Base-by-base conservation (phyloP, 2,888 invertebrate genomes). In the Diaprepes abbreviatus region DNA sequence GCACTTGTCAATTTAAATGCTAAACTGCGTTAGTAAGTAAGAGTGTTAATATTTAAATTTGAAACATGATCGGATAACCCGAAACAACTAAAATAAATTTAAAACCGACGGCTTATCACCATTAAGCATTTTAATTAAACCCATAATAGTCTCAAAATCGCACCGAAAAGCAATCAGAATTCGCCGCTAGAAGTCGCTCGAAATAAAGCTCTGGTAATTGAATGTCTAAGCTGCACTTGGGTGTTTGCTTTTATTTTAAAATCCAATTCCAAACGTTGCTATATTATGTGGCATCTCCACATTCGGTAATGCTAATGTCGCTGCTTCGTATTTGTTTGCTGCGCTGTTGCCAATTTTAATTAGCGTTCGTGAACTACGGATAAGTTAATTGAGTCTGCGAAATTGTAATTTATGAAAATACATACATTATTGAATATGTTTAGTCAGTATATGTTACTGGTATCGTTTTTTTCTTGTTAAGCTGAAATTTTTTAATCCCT, bases 201-300 rank as follows among this genome's bases (percentile, higher is more conserved):
- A 59, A 59, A 50, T 50, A 50, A 59, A 59, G 59, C 59, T 45
- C 31, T 33, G 59, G 43, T 59, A 59, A 59, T 59, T 59, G 59
- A 59, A 59, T 59, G 59, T 59, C 59, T 59, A 59, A 59, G 59
- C 59, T 43, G 59, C 59, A 43, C 59, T 45, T 58, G 43, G 16
- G 43, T 58, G 24, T 58, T 59, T 59, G 59, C 45, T 43, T 45
- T 59, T 59, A 59, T 59, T 59, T 59, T n/a, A 31, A 40, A 59
- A 43, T 59, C 59, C 33, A 45, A 45, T 59, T 33, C 45, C 43
- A 43, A 43, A 59, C 31, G 31, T 43, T 40, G 16, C 59, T 31
- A 38, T 59, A 59, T 59, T 59, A 43, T 58, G 43, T 58, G 43
- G 43, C 33, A 17, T 43, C 58, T 40, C 58, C 40, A 59, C 45